Evolutionary conservation across 2,797 vertebrate species (phyloP).

Genomic region (Discoglossus pictus): DNA sequence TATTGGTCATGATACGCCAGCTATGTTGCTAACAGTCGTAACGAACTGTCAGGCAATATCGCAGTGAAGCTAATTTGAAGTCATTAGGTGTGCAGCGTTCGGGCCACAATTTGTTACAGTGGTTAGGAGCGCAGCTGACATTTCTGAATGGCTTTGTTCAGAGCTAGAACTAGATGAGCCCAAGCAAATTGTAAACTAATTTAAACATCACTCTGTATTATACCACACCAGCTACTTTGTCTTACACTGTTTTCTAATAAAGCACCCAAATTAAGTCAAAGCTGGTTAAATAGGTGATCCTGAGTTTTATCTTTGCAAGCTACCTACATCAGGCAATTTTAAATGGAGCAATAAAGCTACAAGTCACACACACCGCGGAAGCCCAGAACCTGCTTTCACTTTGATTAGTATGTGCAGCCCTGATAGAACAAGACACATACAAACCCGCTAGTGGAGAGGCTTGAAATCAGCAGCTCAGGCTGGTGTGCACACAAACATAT

Average conservation of each 20-base stretch:
- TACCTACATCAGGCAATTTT: slow-evolving; percentile 42
- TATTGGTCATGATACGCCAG: slow-evolving; percentile 97
- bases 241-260: slow-evolving; percentile 92
- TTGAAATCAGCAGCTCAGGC: slow-evolving; percentile 37
- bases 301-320: slow-evolving; percentile 59
- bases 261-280: slow-evolving; percentile 78
- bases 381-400: slow-evolving; percentile 36
- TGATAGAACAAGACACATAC: slow-evolving; percentile 37
- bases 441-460: slow-evolving; percentile 23
- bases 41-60: slow-evolving; percentile 96
- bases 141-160: slow-evolving; percentile 95
- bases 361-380: slow-evolving; percentile 45
- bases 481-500: slow-evolving; percentile 43
- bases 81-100: slow-evolving; percentile 98
- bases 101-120: slow-evolving; percentile 99
- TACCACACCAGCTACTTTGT: slow-evolving; percentile 89
- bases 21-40: slow-evolving; percentile 95
- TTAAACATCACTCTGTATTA: slow-evolving; percentile 99
- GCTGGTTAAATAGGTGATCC: slow-evolving; percentile 72
- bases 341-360: slow-evolving; percentile 49
- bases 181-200: slow-evolving; percentile 99
- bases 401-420: slow-evolving; percentile 49
- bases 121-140: slow-evolving; percentile 88
- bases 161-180: slow-evolving; percentile 90
- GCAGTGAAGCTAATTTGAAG: slow-evolving; percentile 98